phyloP scores from a whole-genome alignment of 23 tunicate species.

The Ascidia mentula region DNA sequence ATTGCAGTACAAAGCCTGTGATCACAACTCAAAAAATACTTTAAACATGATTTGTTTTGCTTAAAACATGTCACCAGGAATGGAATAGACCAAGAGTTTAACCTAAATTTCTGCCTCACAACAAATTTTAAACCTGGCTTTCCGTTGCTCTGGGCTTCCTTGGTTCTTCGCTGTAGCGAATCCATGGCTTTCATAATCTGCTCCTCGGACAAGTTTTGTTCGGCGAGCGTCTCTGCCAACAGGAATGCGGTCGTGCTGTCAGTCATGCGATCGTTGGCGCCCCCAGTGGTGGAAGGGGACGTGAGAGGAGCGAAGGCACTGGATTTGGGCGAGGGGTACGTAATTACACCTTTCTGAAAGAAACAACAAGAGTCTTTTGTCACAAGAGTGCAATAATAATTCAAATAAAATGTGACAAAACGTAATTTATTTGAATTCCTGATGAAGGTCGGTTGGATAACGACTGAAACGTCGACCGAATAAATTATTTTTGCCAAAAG shows the following conservation, averaged over 20 bases:
- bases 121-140: background rate
- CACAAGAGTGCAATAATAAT: too few relatives aligned
- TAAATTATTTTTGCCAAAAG: too few relatives aligned
- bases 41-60: background rate
- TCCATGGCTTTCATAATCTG: conserved; percentile 77
- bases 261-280: conserved; percentile 30
- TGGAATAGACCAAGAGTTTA: too few relatives aligned
- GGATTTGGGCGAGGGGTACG: conserved; percentile 18
- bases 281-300: conserved; percentile 39
- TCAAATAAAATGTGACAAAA: too few relatives aligned
- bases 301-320: conserved; percentile 26
- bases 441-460: too few relatives aligned
- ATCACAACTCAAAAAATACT: background rate
- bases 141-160: conserved; percentile 47
- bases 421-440: too few relatives aligned
- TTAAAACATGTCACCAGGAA: too few relatives aligned
- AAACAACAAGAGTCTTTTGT: background rate
- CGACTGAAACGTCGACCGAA: too few relatives aligned
- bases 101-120: too few relatives aligned
- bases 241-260: conserved; percentile 76
- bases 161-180: conserved; percentile 69
- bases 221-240: conserved; percentile 78
- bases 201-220: conserved; percentile 84
- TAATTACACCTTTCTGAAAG: background rate
- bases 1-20: background rate